A percentile compares a stretch with the other conserved stretches of the same genome.
Evolutionary conservation across 2,888 invertebrate species (phyloP).

Genomic region (Leptopilina myrica): DNA sequence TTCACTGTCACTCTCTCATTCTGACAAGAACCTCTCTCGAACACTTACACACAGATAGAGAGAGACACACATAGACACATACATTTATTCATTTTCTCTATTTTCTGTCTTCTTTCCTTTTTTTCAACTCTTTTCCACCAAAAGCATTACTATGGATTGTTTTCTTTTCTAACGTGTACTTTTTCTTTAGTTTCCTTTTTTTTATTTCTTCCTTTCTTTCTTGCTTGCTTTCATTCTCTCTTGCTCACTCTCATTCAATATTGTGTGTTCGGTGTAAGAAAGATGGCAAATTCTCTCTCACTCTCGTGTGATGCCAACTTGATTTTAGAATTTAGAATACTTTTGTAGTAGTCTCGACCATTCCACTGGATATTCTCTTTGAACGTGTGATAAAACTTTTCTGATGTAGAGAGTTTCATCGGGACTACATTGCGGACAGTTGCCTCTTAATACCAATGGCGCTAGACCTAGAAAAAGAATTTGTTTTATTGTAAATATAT

Average conservation of each 20-base stretch:
- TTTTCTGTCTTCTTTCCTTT: not conserved
- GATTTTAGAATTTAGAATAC: conserved; percentile 78
- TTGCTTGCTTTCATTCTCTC: too few relatives aligned
- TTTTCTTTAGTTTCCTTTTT: not conserved
- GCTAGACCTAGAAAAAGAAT: conserved; percentile 80
- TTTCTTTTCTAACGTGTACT: not conserved
- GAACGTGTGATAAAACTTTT: conserved; percentile 85
- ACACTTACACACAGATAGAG: not conserved
- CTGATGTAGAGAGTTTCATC: conserved; percentile 86
- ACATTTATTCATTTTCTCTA: not conserved
- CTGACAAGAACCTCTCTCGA: conserved; percentile 31
- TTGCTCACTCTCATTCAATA: not conserved
- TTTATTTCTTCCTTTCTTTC: too few relatives aligned
- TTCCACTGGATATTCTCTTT: conserved; percentile 86
- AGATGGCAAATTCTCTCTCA: not conserved
- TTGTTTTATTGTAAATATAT: not conserved
- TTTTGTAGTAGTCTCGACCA: conserved; percentile 86
- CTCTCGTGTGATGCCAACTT: conserved; percentile 42
- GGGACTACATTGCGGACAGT: conserved; percentile 84
- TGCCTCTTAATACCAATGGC: conserved; percentile 85
- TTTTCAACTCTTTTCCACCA: not conserved
- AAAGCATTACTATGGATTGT: not conserved
- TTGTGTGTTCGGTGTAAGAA: too few relatives aligned
- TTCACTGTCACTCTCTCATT: conserved; percentile 40
- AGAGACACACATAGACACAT: not conserved